Evolutionary conservation across 1,140 invertebrate genomes (phyloP).

Genomic region (Penaeus vannamei): DNA sequence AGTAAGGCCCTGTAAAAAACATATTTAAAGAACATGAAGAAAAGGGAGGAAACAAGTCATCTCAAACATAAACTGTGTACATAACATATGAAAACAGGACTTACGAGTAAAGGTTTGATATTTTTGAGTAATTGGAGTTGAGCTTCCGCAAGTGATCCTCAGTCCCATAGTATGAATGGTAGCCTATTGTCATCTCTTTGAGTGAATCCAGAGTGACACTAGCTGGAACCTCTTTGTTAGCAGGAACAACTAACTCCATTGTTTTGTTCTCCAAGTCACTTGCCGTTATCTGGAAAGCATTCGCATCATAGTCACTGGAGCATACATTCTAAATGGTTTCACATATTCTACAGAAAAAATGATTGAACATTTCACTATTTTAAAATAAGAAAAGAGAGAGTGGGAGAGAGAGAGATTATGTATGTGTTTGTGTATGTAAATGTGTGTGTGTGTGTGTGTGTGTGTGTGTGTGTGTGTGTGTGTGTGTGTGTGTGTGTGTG

Average conservation of each 20-base stretch:
- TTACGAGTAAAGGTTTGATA: constrained; percentile 47
- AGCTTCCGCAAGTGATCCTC: constrained; percentile 51
- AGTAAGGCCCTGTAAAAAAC: too few relatives aligned
- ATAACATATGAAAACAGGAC: neutral
- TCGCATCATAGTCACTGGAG: neutral
- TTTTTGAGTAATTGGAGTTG: constrained; percentile 38
- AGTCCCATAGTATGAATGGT: constrained; percentile 53
- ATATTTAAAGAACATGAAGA: neutral
- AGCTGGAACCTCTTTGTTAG: constrained; percentile 38
- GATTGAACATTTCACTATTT: neutral
- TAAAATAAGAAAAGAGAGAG: too few relatives aligned
- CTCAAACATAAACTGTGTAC: too few relatives aligned
- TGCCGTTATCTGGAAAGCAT: constrained; percentile 36
- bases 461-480: constrained; percentile 25
- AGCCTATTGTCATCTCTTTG: constrained; percentile 31
- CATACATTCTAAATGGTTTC: neutral
- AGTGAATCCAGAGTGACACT: constrained; percentile 55
- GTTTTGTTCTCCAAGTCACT: constrained; percentile 50
- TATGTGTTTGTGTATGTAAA: neutral
- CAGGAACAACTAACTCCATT: constrained; percentile 29
- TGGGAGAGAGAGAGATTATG: too few relatives aligned
- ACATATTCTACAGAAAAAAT: neutral
- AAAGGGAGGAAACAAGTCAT: neutral
- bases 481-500: constrained; percentile 25
- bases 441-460: neutral